Evolutionary conservation across 2,888 invertebrate species (phyloP).

Genomic region (Eristalis pertinax): DNA sequence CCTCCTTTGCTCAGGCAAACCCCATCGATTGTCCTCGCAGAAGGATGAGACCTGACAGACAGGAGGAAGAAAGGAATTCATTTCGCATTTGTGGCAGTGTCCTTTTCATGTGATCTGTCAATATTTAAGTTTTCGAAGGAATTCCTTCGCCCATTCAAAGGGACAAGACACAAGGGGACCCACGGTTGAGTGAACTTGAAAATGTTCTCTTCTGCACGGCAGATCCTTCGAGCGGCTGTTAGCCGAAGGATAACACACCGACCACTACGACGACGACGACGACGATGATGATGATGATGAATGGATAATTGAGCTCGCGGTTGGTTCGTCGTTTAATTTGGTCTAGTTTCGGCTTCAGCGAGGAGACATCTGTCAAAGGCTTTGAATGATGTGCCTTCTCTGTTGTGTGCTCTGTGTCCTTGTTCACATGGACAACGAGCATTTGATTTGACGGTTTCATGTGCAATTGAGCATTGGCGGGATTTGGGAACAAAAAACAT

Average conservation of each 20-base stretch:
- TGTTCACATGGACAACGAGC: neutral
- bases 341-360: neutral
- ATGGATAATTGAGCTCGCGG: constrained; percentile 70
- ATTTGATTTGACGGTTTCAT: constrained; percentile 31
- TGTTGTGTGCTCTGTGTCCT: constrained; percentile 2
- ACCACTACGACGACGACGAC: too few species aligned
- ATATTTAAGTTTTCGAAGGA: constrained; percentile 57
- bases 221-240: constrained; percentile 34
- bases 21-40: constrained; percentile 40
- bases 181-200: constrained; percentile 54
- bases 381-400: constrained; percentile 46
- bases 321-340: constrained; percentile 31
- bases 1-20: constrained; percentile 1
- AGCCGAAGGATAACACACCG: neutral
- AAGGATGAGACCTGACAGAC: constrained; percentile 1
- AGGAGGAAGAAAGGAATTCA: neutral
- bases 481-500: neutral
- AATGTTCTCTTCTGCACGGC: neutral
- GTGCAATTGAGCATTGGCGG: constrained; percentile 30
- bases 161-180: neutral
- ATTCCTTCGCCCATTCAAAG: neutral
- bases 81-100: constrained; percentile 31
- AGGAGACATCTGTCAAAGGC: constrained; percentile 59
- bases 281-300: constrained; percentile 51
- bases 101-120: constrained; percentile 69